Evolutionary conservation across 2,113 vertebrate genomes (phyloP).

Genomic region (Dicrurus megarhynchus): DNA sequence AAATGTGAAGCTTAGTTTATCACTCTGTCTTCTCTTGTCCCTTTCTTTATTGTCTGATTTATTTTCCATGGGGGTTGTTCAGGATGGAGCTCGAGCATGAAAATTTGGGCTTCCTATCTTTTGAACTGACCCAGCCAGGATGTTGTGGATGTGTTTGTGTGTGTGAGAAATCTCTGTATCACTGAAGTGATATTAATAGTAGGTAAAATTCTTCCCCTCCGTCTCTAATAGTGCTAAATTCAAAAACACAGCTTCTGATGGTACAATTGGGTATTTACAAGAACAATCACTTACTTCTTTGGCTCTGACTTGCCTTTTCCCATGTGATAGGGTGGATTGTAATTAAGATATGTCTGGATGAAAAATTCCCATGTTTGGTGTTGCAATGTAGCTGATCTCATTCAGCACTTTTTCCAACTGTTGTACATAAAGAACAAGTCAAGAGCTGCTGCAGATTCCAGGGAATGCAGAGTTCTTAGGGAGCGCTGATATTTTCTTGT

Average conservation of each 20-base stretch:
- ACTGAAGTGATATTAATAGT: background rate
- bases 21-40: background rate
- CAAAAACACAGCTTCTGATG: background rate
- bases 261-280: background rate
- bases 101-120: background rate
- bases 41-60: background rate
- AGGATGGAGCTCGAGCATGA: background rate
- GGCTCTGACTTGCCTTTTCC: slow-evolving; percentile 44
- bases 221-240: background rate
- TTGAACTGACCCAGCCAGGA: background rate
- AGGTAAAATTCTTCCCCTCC: background rate
- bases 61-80: background rate
- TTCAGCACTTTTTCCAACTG: background rate
- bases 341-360: slow-evolving; percentile 26
- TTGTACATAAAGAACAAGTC: background rate
- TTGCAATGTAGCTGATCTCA: slow-evolving; percentile 45
- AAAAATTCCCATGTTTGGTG: slow-evolving; percentile 29
- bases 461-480: background rate
- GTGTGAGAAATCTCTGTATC: background rate
- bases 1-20: background rate
- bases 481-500: background rate
- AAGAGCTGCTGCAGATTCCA: background rate
- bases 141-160: background rate
- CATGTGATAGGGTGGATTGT: slow-evolving; percentile 49
- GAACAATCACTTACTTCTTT: slow-evolving; percentile 43